Conservation (phyloP, 2,888 invertebrate species). For the Petrolisthes cinctipes region DNA sequence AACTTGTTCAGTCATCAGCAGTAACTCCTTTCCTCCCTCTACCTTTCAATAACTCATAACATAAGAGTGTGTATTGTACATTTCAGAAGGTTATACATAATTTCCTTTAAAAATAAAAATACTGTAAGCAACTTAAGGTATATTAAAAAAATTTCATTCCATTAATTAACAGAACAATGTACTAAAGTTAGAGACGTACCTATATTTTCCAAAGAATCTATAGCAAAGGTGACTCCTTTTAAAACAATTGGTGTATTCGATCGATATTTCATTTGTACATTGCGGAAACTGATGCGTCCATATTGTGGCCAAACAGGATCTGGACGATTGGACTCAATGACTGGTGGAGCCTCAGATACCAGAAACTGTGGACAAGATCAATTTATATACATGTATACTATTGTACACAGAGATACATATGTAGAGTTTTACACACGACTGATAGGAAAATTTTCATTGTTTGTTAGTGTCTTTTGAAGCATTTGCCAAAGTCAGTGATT, state of each 20-base stretch:
- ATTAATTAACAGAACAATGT: too few species aligned
- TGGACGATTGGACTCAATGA: constrained; percentile 67
- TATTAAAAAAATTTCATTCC: too few species aligned
- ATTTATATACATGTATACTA: not conserved
- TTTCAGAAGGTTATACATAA: too few species aligned
- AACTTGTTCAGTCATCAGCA: not conserved
- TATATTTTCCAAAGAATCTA: constrained; percentile 75
- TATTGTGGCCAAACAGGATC: constrained; percentile 72
- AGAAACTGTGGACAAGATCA: constrained; percentile 33
- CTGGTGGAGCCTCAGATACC: constrained; percentile 52
- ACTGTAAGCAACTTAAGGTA: too few species aligned
- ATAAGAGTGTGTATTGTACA: too few species aligned
- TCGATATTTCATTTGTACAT: constrained; percentile 73
- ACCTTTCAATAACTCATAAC: too few species aligned
- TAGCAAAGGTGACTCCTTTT: constrained; percentile 73
- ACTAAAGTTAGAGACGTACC: constrained; percentile 70
- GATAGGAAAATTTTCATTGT: too few species aligned
- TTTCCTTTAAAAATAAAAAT: too few species aligned
- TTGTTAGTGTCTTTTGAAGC: too few species aligned
- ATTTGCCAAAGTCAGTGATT: too few species aligned
- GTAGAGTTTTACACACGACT: not conserved
- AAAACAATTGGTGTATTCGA: constrained; percentile 72
- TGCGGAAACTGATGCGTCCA: constrained; percentile 73
- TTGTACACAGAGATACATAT: constrained; percentile 3
- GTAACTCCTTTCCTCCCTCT: not conserved